These are phyloP conservation scores for Cryptocephalus moraei DNA, from an alignment of 2,888 invertebrate species.

Conservation along the genomic window DNA sequence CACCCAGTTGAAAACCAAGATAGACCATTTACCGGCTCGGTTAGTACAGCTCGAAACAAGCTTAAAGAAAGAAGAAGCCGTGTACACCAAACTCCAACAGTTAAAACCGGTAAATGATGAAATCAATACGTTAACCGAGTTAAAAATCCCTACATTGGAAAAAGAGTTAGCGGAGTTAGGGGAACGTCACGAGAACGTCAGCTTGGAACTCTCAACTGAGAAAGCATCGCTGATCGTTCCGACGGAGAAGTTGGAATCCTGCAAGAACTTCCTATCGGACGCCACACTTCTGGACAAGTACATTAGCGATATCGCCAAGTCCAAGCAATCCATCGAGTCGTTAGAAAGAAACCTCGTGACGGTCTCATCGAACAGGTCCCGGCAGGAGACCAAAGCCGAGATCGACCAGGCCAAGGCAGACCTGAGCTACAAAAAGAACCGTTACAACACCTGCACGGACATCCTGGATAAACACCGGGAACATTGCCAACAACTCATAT, in stretches of 20 bases:
- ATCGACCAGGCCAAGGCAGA: constrained; percentile 42
- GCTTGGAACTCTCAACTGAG: constrained; percentile 35
- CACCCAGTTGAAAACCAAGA: constrained; percentile 52
- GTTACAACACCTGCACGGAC: constrained; percentile 41
- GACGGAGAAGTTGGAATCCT: constrained; percentile 40
- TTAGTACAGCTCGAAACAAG: constrained; percentile 51
- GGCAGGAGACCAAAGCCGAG: constrained; percentile 44
- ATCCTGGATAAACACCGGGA: constrained; percentile 45
- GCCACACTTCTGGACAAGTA: constrained; percentile 68
- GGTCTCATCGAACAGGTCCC: constrained; percentile 33
- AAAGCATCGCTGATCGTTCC: constrained; percentile 37
- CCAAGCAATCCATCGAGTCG: constrained; percentile 40
- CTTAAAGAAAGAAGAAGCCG: constrained; percentile 51
- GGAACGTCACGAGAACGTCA: constrained; percentile 41
- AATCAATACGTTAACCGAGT: constrained; percentile 48
- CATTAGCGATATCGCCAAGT: constrained; percentile 44
- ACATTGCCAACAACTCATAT: constrained; percentile 47
- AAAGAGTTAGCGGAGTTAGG: constrained; percentile 43
- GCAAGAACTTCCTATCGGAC: constrained; percentile 57
- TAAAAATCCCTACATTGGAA: constrained; percentile 53
- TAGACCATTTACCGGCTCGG: constrained; percentile 56
- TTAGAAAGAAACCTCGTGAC: constrained; percentile 32
- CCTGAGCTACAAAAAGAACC: constrained; percentile 37
- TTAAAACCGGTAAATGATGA: constrained; percentile 60
- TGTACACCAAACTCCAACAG: constrained; percentile 58